phyloP scores from a whole-genome alignment of 2,888 invertebrate genomes.

The Leptinotarsa haldemani region DNA sequence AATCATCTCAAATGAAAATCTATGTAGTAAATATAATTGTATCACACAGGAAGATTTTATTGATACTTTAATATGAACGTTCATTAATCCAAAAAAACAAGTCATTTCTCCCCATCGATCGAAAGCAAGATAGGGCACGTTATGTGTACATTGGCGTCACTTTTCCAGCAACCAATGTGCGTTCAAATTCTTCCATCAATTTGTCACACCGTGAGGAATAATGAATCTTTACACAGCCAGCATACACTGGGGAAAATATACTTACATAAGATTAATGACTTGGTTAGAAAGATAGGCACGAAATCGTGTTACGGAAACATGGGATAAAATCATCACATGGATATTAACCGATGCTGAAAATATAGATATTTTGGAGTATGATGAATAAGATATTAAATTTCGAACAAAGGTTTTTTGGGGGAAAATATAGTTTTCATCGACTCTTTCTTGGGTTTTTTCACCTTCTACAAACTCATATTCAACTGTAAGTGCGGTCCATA shows the following conservation, averaged over 20 bases:
- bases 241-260: slow-evolving; percentile 5
- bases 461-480: too few species aligned
- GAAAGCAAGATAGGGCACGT: slow-evolving; percentile 34
- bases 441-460: too few species aligned
- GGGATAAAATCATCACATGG: neutral
- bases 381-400: too few species aligned
- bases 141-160: slow-evolving; percentile 32
- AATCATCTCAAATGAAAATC: too few species aligned
- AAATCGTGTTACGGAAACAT: neutral
- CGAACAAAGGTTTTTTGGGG: too few species aligned
- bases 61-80: neutral
- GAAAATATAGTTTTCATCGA: too few species aligned
- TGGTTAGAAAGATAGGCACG: neutral
- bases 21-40: too few species aligned
- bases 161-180: neutral
- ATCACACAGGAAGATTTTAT: too few species aligned
- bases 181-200: neutral
- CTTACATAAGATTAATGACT: slow-evolving; percentile 12
- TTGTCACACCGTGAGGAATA: neutral
- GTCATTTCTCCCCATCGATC: neutral
- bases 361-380: too few species aligned
- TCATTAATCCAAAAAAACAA: neutral
- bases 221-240: neutral
- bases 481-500: too few species aligned
- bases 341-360: neutral